phyloP scores from a whole-genome alignment of 2,888 invertebrate species.

The Dioctria rufipes region DNA sequence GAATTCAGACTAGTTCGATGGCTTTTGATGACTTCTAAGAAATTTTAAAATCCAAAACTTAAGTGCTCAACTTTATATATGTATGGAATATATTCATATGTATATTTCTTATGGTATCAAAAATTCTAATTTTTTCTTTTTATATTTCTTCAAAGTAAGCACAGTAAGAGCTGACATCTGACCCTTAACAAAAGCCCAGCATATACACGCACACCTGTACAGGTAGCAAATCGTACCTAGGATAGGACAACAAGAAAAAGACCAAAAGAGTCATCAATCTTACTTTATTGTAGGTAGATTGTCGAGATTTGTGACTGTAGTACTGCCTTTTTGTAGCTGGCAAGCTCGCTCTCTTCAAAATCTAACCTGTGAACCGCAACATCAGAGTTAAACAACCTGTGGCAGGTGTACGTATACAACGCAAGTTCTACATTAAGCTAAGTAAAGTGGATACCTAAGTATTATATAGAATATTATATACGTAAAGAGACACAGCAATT shows the following conservation, averaged over 20 bases:
- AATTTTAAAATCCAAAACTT: not conserved
- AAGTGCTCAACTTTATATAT: slow-evolving; percentile 6
- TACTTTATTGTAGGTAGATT: slow-evolving; percentile 43
- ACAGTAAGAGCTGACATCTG: slow-evolving; percentile 35
- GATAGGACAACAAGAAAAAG: slow-evolving; percentile 18
- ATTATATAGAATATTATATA: not conserved
- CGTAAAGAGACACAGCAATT: not conserved
- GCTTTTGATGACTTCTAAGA: not conserved
- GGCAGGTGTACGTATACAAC: slow-evolving; percentile 42
- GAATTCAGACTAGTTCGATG: not conserved
- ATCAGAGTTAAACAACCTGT: slow-evolving; percentile 52
- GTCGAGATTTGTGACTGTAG: slow-evolving; percentile 52
- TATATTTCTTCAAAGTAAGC: slow-evolving; percentile 20
- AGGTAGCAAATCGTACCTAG: not conserved
- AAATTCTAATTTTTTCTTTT: not conserved
- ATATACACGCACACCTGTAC: slow-evolving; percentile 14
- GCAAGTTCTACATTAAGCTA: not conserved
- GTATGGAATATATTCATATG: too few species aligned
- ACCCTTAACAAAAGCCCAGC: slow-evolving; percentile 50
- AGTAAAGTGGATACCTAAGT: not conserved
- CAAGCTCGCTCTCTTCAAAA: slow-evolving; percentile 40
- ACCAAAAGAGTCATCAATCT: slow-evolving; percentile 49
- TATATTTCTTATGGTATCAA: not conserved
- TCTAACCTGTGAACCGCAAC: slow-evolving; percentile 57
- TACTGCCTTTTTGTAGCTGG: slow-evolving; percentile 23